Evolutionary conservation across 2,888 invertebrate species (phyloP), one percentile per base, ranked within the genome.

Genomic region (Hypsopygia costalis): DNA sequence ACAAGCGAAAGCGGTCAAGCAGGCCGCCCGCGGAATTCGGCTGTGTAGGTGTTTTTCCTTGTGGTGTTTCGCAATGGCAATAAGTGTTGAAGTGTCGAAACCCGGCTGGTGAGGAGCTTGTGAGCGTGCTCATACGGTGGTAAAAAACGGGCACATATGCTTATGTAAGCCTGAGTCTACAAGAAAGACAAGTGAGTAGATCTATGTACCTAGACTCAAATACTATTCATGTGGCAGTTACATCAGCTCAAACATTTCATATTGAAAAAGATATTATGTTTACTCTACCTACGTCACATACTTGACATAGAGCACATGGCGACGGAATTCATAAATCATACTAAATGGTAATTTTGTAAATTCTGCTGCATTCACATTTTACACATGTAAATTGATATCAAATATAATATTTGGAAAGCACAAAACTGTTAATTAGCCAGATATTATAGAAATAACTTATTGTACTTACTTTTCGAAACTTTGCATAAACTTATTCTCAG

Each of bases 21-120:
- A 67, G 71, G 69, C 64, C 71, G 66, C 48, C 58, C 46, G 51
- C 59, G 69, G 79, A 73, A 79, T 78, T 76, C 66, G 67, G 72
- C 69, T 74, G 73, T 76, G 75, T 78, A 65, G 73, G 78, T 80
- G 80, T 74, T 80, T 45, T 77, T 76, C 68, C 72, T 70, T 66
- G 62, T 76, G 74, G 55, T 71, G 81, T 85, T 79, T 83, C 63
- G 83, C 69, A 86, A 87, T 85, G 81, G 70, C 79, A 81, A 81
- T 77, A 82, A 85, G 81, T 85, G 82, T 66, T 77, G 69, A 80
- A 80, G 74, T 88, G 81, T 78, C 63, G 82, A 83, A 81, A 87
- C 81, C 77, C 78, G 69, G 75, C 81, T 81, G 80, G 70, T 78
- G 79, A 80, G 69, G 77, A 78, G 72, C 61, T 68, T 51, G 71